Percentiles rank a stretch among this genome's conserved stretches.
phyloP scores from a whole-genome alignment of 2,888 invertebrate genomes.

The Chrysotoxum bicinctum region DNA sequence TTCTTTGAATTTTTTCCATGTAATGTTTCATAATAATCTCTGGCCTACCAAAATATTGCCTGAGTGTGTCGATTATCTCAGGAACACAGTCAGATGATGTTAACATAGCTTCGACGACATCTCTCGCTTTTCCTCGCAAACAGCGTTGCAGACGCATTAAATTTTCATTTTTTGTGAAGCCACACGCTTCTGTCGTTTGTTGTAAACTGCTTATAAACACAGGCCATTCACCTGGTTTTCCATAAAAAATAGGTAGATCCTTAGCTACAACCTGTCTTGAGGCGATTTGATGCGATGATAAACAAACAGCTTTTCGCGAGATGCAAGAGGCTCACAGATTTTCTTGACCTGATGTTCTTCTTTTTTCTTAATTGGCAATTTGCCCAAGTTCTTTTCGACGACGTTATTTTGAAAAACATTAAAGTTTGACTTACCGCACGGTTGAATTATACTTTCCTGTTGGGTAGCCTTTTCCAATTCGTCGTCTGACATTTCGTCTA shows the following conservation, averaged over 20 bases:
- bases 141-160: constrained; percentile 2
- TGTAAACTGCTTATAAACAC: background rate
- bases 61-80: background rate
- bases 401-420: background rate
- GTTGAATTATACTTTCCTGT: background rate
- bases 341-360: background rate
- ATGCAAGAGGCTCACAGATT: too few species aligned
- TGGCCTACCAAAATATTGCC: background rate
- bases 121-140: background rate
- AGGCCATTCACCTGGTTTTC: background rate
- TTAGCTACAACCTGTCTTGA: background rate
- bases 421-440: background rate
- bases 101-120: background rate
- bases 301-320: too few species aligned
- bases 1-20: background rate
- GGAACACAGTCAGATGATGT: background rate
- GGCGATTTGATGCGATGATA: too few species aligned
- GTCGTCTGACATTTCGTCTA: background rate
- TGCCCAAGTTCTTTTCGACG: background rate
- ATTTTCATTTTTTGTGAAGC: background rate
- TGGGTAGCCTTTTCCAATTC: background rate
- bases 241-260: background rate
- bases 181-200: background rate
- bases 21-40: background rate
- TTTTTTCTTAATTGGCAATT: background rate